Evolutionary conservation across 2,113 vertebrate species (phyloP).

Genomic region (Melanerpes formicivorus): DNA sequence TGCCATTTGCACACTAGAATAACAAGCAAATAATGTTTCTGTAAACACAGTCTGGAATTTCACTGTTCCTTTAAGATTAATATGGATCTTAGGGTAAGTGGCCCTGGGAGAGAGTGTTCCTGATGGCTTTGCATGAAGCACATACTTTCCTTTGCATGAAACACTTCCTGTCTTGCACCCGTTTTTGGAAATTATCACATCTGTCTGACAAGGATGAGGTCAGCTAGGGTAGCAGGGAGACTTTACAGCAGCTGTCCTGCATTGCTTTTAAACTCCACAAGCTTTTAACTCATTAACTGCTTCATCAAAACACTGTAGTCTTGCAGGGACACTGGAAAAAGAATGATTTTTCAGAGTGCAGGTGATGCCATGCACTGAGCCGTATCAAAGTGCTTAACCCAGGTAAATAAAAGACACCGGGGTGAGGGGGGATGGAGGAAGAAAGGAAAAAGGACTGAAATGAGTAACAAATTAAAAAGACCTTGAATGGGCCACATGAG

Average conservation of each 20-base stretch:
- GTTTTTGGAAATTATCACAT: conserved; percentile 34
- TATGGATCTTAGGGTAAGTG: neutral
- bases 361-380: neutral
- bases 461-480: neutral
- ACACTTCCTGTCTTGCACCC: conserved; percentile 23
- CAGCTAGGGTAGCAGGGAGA: conserved; percentile 35
- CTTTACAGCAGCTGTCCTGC: conserved; percentile 14
- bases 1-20: neutral
- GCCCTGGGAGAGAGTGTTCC: conserved; percentile 7
- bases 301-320: neutral
- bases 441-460: neutral
- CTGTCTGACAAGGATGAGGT: conserved; percentile 60
- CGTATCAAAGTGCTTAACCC: neutral
- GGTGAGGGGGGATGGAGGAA: too few species aligned
- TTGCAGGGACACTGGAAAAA: neutral
- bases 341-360: neutral
- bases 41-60: conserved; percentile 42
- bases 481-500: fast-evolving
- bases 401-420: neutral
- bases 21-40: conserved; percentile 44
- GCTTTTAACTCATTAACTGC: conserved; percentile 44
- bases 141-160: conserved; percentile 14
- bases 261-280: conserved; percentile 4
- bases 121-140: conserved; percentile 53
- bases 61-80: conserved; percentile 10